phyloP scores from a whole-genome alignment of 2,888 invertebrate species.

The Hypselothyrea guttata region DNA sequence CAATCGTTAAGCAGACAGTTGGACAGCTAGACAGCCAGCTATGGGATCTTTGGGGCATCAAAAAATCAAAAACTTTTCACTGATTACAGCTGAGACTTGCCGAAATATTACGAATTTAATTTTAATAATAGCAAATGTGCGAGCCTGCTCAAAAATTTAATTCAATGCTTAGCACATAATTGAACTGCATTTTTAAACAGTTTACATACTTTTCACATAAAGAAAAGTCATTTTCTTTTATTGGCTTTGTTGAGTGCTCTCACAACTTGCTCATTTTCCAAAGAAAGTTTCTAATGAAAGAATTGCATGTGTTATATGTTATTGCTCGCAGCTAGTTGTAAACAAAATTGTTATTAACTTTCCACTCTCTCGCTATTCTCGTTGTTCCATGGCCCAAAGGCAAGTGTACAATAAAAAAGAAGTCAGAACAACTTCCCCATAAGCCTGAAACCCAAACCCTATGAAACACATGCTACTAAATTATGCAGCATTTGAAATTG shows the following conservation, averaged over 20 bases:
- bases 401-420: constrained; percentile 30
- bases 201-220: no score
- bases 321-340: constrained; percentile 35
- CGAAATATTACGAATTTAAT: no score
- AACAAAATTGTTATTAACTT: constrained; percentile 68
- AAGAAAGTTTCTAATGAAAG: constrained; percentile 1
- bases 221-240: neutral
- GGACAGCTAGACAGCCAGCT: constrained; percentile 5
- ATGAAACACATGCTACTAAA: constrained; percentile 60
- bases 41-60: neutral
- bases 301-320: constrained; percentile 31
- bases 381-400: constrained; percentile 18
- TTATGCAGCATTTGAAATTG: constrained; percentile 74
- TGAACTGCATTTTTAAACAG: no score
- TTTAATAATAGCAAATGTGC: no score
- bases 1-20: constrained; percentile 12
- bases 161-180: no score
- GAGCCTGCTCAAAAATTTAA: no score
- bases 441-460: constrained; percentile 1
- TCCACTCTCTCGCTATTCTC: constrained; percentile 31
- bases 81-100: constrained; percentile 13
- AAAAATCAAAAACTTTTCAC: constrained; percentile 10
- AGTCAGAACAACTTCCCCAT: constrained; percentile 13
- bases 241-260: neutral
- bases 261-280: no score